Percentiles rank a stretch among this genome's conserved stretches.
These are phyloP conservation scores for Hyposmocoma kahamanoa DNA, from an alignment of 1,140 invertebrate genomes.

Conservation along the genomic window DNA sequence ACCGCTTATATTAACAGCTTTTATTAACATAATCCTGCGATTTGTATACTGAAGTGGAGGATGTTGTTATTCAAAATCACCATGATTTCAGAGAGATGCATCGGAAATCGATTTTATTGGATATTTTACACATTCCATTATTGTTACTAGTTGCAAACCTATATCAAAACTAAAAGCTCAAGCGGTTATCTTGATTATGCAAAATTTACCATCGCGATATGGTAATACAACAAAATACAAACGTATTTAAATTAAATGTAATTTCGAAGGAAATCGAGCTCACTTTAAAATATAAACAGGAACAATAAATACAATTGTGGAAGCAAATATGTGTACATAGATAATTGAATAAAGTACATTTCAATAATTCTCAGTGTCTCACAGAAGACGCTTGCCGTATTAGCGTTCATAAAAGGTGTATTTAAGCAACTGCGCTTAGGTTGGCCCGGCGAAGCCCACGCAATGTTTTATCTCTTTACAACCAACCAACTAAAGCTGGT, in stretches of 20 bases:
- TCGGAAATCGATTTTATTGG: conserved; percentile 33
- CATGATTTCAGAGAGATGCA: conserved; percentile 32
- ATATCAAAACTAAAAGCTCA: conserved; percentile 24
- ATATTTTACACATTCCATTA: conserved; percentile 21
- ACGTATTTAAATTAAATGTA: too few species aligned
- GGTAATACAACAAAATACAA: too few species aligned
- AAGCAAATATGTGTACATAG: too few species aligned
- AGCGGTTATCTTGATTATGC: conserved; percentile 12
- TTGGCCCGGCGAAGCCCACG: conserved; percentile 42
- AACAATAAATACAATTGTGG: too few species aligned
- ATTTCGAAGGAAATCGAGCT: too few species aligned
- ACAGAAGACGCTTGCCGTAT: conserved; percentile 26
- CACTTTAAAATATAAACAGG: too few species aligned
- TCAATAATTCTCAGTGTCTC: conserved; percentile 12
- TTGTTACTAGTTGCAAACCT: conserved; percentile 17
- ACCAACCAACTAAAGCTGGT: conserved; percentile 44
- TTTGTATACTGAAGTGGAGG: conserved; percentile 60
- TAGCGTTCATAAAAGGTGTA: conserved; percentile 53
- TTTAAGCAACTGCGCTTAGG: conserved; percentile 48
- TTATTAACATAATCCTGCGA: conserved; percentile 62
- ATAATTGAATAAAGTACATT: too few species aligned
- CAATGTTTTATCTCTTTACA: conserved; percentile 58
- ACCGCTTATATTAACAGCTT: conserved; percentile 50
- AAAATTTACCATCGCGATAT: too few species aligned
- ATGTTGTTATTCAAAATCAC: conserved; percentile 36